Base-by-base conservation (phyloP, 2,113 vertebrate genomes). In the Ploceus nigricollis region DNA sequence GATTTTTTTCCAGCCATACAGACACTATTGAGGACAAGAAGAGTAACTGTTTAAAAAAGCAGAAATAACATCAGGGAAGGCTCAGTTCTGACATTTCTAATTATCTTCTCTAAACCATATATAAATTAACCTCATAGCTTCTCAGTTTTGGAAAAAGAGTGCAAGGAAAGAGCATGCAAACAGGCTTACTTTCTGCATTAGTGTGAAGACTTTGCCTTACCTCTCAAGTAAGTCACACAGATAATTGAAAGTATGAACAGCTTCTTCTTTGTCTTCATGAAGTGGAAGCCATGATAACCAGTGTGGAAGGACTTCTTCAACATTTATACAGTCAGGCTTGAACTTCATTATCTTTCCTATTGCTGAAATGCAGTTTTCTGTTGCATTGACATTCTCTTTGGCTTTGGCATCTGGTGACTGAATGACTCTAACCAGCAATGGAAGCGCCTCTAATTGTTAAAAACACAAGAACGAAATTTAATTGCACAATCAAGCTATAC, bases 321-420 rank as follows among this genome's bases (percentile, higher is more conserved):
- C 99, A 23, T 98, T 99, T 53, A 99, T 97, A 63, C 99, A 99
- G 96, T 99, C 99, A 7, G 99, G 99, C 47, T 99, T 97, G 93
- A 98, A 99, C 87, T 99, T 99, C 98, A 99, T 99, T 54, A 99
- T 99, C 82, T 99, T 99, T 35, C 99, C 99, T 8, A 99, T 99
- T 8, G 99, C 99, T 2, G 99, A 99, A 97, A 99, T 99, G 97
- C 99, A 99, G 98, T 99, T 99, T 96, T 99, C 99, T 27, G 99
- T 99, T 45, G 99, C 99, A 57, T 99, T 99, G 91, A 99, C 95
- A 24, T 99, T 99, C 93, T 99, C 99, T 98, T 99, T 99, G 95
- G 98, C 97, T 98, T 98, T 99, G 33, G 99, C 98, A 79, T 99
- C 99, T 13, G 98, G 95, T 44, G 99, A 98, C 89, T 99, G 99